phyloP scores from a whole-genome alignment of 1,140 invertebrate species.

The Melipona quadrifasciata region DNA sequence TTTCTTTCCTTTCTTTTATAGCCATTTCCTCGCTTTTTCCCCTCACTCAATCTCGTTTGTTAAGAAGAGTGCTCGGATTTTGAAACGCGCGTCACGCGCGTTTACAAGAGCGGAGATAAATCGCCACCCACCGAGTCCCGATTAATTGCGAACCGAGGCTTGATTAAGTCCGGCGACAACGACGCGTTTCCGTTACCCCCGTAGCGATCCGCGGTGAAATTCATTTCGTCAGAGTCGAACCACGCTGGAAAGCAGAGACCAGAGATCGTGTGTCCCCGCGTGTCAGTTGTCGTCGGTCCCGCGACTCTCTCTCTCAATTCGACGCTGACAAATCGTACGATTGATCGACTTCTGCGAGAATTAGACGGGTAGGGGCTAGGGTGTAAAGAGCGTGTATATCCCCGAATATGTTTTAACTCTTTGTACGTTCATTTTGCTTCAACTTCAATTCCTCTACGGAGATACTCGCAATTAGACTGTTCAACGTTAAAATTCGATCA shows the following conservation, averaged over 20 bases:
- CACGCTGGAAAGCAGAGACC: conserved; percentile 19
- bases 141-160: conserved; percentile 43
- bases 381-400: too few relatives aligned
- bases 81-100: too few relatives aligned
- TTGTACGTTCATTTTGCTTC: too few relatives aligned
- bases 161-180: conserved; percentile 6
- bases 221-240: neutral
- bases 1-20: neutral
- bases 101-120: neutral
- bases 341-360: neutral
- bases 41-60: neutral
- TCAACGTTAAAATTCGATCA: too few relatives aligned
- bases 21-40: neutral
- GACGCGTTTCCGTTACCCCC: conserved; percentile 20
- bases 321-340: conserved; percentile 27
- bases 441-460: too few relatives aligned
- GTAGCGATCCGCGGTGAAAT: neutral
- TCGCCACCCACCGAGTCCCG: neutral
- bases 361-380: neutral
- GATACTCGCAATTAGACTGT: too few relatives aligned
- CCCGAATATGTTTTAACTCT: too few relatives aligned
- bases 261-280: conserved; percentile 13
- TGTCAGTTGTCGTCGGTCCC: conserved; percentile 16
- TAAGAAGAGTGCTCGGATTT: neutral
- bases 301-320: neutral